Evolutionary conservation across 2,888 invertebrate genomes (phyloP), one percentile per base, ranked within the genome.

Genomic region (Hirtodrosophila alboralis): DNA sequence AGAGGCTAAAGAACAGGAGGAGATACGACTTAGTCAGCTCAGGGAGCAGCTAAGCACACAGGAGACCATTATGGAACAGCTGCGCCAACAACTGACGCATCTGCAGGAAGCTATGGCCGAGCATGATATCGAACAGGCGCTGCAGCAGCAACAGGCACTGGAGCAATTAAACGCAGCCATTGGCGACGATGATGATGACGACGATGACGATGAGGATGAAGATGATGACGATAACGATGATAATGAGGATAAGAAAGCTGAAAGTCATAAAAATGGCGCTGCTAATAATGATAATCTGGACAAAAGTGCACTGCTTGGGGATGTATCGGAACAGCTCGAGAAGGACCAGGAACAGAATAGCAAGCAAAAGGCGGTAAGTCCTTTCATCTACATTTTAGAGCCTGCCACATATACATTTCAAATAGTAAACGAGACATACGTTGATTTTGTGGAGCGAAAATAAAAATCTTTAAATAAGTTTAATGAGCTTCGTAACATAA

Each of bases 1-100:
- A 65, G 89, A 90, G 70, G 83, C 87, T 68, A 88, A 81, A 41
- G 75, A 80, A 43, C 74, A 75, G 23, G 87, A 88, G 21, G 87
- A 89, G 26, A 66, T 68, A 9, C 77, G 65, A 23, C 65, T 85
- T 37, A 69, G 66, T 2, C 68, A 84, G 16, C 54, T 89, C 1
- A 86, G 75, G 31, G 79, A 83, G 10, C 85, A 89, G 53, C 51
- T 90, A 7, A 59, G 72, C 9, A 66, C 77, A 33, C 80, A 87
- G 18, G 87, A 88, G 28, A 43, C 38, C 4, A 88, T 90, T 63
- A 87, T 89, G 60, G 84, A 88, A 18, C 80, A 86, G 30, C 76
- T 89, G 63, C 86, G 87, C 64, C 75, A 75, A 51, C 87, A 90
- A 53, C 78, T 90, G 14, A 67, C 75, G 13, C 83, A 74, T 27